Evolutionary conservation across 2,888 invertebrate genomes (phyloP), one percentile per base, ranked within the genome.

Genomic region (Gortyna flavago): DNA sequence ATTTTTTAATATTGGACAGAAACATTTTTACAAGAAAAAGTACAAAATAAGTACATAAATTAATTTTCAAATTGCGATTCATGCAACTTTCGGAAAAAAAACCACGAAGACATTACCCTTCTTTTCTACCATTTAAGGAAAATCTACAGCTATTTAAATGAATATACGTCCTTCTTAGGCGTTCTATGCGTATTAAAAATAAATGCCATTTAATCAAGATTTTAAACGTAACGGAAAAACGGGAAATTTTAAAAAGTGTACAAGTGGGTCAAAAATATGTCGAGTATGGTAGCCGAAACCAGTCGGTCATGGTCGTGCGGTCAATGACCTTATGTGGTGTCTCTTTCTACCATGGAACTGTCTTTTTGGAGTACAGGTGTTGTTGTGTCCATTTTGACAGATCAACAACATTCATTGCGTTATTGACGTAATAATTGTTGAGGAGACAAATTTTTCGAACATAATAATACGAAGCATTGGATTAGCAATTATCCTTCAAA

Each of bases 251-350:
- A 88, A 89, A 91, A 91, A 88, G 89, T 88, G 87, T 89, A 80
- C 84, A 85, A 92, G 88, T 86, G 90, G 94, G 95, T 94, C 93
- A 94, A 89, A 89, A 88, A 89, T 82, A 59, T 91, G 90, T 89
- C 75, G 83, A 78, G 87, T 81, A 81, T 77, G 83, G 85, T 70
- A 38, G 75, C 86, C 88, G 79, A 85, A 89, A 86, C 86, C 87
- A 57, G 82, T 90, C 87, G 92, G 93, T 93, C 93, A 92, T 89
- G 94, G 94, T 88, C 94, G 93, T 76, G 85, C 85, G 93, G 87
- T 80, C 89, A 79, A 87, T 90, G 88, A 91, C 79, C 90, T 87
- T 72, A 25, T 72, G 35, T 32, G 75, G 62, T 67, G 68, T 85
- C 88, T 86, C 86, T 78, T 68, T 86, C 83, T 67, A 2, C 57